Evolutionary conservation across 2,113 vertebrate genomes (phyloP).

Genomic region (Pseudolaguvia tuberculata): DNA sequence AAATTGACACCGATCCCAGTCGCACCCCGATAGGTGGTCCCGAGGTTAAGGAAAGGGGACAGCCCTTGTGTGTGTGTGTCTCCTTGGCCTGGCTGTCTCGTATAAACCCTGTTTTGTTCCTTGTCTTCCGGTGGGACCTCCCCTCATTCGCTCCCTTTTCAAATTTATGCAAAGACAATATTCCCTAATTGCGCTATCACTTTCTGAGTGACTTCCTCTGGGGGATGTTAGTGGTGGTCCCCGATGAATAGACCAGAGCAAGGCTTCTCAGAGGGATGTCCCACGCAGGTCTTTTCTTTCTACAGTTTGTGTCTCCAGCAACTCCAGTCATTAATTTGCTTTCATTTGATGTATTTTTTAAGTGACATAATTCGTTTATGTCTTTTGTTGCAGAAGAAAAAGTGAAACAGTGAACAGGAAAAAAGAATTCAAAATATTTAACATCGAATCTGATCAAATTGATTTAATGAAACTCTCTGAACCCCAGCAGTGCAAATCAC

Average conservation of each 20-base stretch:
- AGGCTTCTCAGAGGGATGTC: constrained; percentile 12
- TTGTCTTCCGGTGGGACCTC: constrained; percentile 56
- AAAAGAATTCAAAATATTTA: no score
- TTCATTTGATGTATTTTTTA: no score
- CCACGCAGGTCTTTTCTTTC: background rate
- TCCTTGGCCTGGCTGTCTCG: constrained; percentile 56
- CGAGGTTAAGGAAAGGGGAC: constrained; percentile 23
- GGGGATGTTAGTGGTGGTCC: constrained; percentile 70
- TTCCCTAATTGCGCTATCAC: constrained; percentile 72
- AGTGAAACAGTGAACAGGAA: no score
- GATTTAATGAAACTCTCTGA: constrained; percentile 64
- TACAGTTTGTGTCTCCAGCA: background rate
- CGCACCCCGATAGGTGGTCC: constrained; percentile 35
- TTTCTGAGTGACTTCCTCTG: constrained; percentile 68
- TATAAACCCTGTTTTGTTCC: constrained; percentile 64
- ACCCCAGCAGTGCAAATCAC: constrained; percentile 65
- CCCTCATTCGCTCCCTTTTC: constrained; percentile 43
- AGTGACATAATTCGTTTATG: no score
- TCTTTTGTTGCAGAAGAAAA: no score
- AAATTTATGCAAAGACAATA: constrained; percentile 76
- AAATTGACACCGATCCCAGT: constrained; percentile 31
- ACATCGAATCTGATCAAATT: no score
- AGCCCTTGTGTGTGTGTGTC: constrained; percentile 10
- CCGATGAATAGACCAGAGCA: constrained; percentile 60
- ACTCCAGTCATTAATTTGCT: no score